Evolutionary conservation across 1,140 invertebrate species (phyloP).

Genomic region (Lepidurus couesii): DNA sequence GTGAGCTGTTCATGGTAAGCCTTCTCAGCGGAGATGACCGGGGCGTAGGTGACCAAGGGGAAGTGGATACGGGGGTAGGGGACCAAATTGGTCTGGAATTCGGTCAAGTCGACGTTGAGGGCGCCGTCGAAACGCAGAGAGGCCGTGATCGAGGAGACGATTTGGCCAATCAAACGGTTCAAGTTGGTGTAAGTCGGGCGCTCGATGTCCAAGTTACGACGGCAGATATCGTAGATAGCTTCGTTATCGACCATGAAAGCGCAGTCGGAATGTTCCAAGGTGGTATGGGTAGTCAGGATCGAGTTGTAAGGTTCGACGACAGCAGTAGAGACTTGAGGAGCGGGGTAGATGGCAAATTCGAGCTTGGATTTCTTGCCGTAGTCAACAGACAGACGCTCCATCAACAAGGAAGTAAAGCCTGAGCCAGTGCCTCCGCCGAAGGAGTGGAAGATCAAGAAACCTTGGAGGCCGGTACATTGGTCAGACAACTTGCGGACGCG

Average conservation of each 20-base stretch:
- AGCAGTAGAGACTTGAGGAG: slow-evolving; percentile 70
- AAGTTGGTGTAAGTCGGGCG: slow-evolving; percentile 72
- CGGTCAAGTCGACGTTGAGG: slow-evolving; percentile 79
- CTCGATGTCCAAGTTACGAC: slow-evolving; percentile 79
- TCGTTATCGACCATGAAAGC: slow-evolving; percentile 72
- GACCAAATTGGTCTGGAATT: slow-evolving; percentile 80
- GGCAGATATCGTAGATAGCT: slow-evolving; percentile 87
- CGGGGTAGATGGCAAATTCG: slow-evolving; percentile 84
- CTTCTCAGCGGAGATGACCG: slow-evolving; percentile 76
- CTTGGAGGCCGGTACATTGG: slow-evolving; percentile 71
- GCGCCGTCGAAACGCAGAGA: slow-evolving; percentile 84
- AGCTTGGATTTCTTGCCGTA: slow-evolving; percentile 85
- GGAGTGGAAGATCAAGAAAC: slow-evolving; percentile 83
- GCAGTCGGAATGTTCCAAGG: slow-evolving; percentile 71
- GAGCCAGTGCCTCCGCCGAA: slow-evolving; percentile 87
- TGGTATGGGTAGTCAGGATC: slow-evolving; percentile 71
- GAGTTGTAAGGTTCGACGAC: slow-evolving; percentile 88
- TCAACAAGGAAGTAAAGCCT: slow-evolving; percentile 77
- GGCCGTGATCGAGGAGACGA: slow-evolving; percentile 79
- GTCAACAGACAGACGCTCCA: slow-evolving; percentile 81
- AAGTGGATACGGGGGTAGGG: slow-evolving; percentile 81
- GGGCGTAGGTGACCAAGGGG: slow-evolving; percentile 76
- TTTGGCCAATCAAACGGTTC: slow-evolving; percentile 75
- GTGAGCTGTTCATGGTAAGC: slow-evolving; percentile 77
- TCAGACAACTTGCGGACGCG: slow-evolving; percentile 72